phyloP scores from a whole-genome alignment of 2,113 vertebrate genomes.

The Misgurnus mizolepis region DNA sequence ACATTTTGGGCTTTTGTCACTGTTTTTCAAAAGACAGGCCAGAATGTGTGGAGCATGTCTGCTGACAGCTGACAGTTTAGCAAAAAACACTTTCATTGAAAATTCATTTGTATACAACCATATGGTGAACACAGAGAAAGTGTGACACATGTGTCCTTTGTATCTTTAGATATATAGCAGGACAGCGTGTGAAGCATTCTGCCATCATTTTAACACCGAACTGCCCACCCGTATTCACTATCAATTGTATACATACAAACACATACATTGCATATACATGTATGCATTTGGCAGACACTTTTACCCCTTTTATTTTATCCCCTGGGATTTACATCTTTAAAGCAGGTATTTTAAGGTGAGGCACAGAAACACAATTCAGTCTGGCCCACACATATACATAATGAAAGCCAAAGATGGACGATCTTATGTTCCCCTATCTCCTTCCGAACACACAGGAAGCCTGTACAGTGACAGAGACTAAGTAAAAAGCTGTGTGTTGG shows the following conservation, averaged over 20 bases:
- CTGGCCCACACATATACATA: not conserved
- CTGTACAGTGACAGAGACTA: conserved; percentile 62
- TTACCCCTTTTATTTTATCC: too few relatives aligned
- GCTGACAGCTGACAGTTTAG: not conserved
- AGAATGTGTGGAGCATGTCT: not conserved
- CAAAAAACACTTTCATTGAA: conserved; percentile 1
- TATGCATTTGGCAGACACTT: too few relatives aligned
- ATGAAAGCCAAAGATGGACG: not conserved
- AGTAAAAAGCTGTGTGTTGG: conserved; percentile 64
- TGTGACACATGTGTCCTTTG: too few relatives aligned
- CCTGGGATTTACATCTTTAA: too few relatives aligned
- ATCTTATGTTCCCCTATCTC: not conserved
- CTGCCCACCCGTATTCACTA: not conserved
- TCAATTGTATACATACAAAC: not conserved
- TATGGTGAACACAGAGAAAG: too few relatives aligned
- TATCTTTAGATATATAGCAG: not conserved
- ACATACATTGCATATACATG: not conserved
- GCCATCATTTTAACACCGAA: not conserved
- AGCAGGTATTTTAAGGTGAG: too few relatives aligned
- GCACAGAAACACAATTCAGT: too few relatives aligned
- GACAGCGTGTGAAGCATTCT: not conserved
- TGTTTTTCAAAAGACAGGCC: conserved; percentile 1
- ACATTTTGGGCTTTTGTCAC: not conserved
- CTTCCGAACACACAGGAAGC: conserved; percentile 37
- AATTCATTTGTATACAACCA: not conserved